Percentiles rank a stretch among this genome's conserved stretches.
Conservation (phyloP, 1,140 invertebrate species). For the Drosophila nigromelanica region DNA sequence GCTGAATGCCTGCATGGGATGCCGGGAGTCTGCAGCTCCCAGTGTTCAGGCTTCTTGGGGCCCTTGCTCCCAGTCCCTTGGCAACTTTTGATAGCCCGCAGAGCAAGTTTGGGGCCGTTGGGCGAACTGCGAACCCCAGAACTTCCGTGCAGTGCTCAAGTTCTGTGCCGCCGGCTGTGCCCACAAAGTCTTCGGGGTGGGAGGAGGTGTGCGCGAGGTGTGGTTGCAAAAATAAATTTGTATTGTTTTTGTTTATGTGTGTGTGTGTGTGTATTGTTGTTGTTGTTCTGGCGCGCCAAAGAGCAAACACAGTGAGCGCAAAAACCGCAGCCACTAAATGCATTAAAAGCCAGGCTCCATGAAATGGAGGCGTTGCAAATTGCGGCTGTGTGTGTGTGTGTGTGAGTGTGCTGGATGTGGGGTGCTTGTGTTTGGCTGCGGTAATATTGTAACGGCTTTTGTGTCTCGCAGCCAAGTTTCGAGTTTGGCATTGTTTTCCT, state of each 20-base stretch:
- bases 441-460: conserved; percentile 78
- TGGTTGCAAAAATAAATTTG: conserved; percentile 64
- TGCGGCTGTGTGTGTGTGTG: conserved; percentile 25
- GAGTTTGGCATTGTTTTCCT: conserved; percentile 80
- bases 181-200: conserved; percentile 44
- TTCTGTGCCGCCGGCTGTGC: conserved; percentile 64
- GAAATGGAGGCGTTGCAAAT: conserved; percentile 41
- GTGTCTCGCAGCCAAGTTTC: conserved; percentile 56
- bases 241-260: conserved; percentile 59
- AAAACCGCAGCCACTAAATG: conserved; percentile 82
- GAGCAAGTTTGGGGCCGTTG: conserved; percentile 51
- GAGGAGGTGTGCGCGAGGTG: neutral
- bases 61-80: neutral
- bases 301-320: conserved; percentile 78
- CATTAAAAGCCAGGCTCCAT: conserved; percentile 59
- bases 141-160: conserved; percentile 78
- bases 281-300: conserved; percentile 71
- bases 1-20: conserved; percentile 13
- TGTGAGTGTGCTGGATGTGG: neutral
- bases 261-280: conserved; percentile 15
- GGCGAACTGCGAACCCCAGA: conserved; percentile 54
- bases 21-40: neutral
- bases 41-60: neutral
- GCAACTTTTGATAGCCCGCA: conserved; percentile 46
- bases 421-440: conserved; percentile 48